Percentiles rank a stretch among this genome's conserved stretches.
Evolutionary conservation across 2,888 invertebrate genomes (phyloP).

Genomic region (Sphinx pinastri): DNA sequence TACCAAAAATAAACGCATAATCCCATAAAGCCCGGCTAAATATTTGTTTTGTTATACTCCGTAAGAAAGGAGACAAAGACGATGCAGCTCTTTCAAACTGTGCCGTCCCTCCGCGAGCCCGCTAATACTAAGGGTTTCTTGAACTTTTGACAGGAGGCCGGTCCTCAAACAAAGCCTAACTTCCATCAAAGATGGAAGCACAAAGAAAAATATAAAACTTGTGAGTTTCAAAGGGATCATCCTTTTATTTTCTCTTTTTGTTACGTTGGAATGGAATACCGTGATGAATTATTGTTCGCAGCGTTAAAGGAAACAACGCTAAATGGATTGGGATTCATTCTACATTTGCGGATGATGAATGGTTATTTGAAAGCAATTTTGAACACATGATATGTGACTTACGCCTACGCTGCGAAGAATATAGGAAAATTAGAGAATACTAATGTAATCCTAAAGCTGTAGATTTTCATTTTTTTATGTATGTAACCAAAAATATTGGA

Average conservation of each 20-base stretch:
- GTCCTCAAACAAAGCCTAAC: constrained; percentile 66
- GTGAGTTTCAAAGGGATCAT: constrained; percentile 73
- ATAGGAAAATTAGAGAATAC: background rate
- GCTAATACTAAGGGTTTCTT: constrained; percentile 49
- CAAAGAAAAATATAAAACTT: constrained; percentile 74
- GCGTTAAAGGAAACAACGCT: constrained; percentile 50
- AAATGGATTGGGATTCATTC: constrained; percentile 36
- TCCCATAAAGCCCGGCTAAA: constrained; percentile 4
- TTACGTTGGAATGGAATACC: constrained; percentile 59
- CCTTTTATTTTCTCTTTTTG: constrained; percentile 66
- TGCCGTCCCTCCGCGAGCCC: constrained; percentile 12
- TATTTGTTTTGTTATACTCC: constrained; percentile 17
- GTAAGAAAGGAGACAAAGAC: constrained; percentile 19
- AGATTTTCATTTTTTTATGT: background rate
- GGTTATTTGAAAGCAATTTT: constrained; percentile 18
- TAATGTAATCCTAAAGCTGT: background rate
- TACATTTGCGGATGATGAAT: constrained; percentile 17
- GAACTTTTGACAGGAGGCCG: constrained; percentile 51
- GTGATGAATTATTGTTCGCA: constrained; percentile 59
- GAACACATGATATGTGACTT: constrained; percentile 1
- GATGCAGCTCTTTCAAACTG: constrained; percentile 16
- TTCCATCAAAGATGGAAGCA: constrained; percentile 69
- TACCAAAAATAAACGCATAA: constrained; percentile 14
- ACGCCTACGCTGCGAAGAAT: constrained; percentile 4
- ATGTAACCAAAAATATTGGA: too few relatives aligned